phyloP scores from a whole-genome alignment of 2,888 invertebrate species.

The Acrocyrtus sp. region DNA sequence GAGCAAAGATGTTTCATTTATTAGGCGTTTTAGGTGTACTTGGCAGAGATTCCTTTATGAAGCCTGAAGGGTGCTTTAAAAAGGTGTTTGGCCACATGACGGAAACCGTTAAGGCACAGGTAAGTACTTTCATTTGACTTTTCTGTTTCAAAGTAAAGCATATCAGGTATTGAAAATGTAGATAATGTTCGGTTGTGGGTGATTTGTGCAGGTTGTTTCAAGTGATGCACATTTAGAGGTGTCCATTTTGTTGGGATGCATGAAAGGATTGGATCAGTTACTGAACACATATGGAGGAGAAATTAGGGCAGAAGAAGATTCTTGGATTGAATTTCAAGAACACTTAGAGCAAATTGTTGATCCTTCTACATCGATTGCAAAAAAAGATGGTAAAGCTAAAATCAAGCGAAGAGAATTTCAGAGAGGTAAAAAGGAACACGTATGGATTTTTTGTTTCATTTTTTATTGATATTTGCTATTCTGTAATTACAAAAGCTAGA shows the following conservation, averaged over 20 bases:
- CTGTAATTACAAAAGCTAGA: background rate
- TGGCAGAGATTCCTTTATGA: constrained; percentile 33
- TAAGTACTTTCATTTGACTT: no score
- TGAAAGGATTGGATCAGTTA: constrained; percentile 54
- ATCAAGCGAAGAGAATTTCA: constrained; percentile 62
- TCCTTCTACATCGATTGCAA: constrained; percentile 57
- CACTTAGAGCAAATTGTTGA: constrained; percentile 59
- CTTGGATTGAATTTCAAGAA: constrained; percentile 51
- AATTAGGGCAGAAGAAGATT: constrained; percentile 3
- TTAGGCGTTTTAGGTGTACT: constrained; percentile 53
- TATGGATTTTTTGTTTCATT: background rate
- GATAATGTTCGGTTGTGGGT: no score
- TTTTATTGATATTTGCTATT: background rate
- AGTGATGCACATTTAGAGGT: constrained; percentile 55
- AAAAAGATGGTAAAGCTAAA: constrained; percentile 27
- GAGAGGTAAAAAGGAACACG: constrained; percentile 53
- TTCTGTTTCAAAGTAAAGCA: no score
- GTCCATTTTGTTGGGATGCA: constrained; percentile 56
- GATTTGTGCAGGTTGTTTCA: constrained; percentile 60
- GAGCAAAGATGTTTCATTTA: constrained; percentile 59
- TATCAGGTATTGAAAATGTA: no score
- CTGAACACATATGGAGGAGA: constrained; percentile 28
- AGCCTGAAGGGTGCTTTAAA: constrained; percentile 16
- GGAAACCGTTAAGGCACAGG: constrained; percentile 51
- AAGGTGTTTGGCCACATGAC: constrained; percentile 52